These are phyloP conservation scores for Tachysurus vachellii DNA, from an alignment of 2,113 vertebrate genomes.

Conservation along the genomic window DNA sequence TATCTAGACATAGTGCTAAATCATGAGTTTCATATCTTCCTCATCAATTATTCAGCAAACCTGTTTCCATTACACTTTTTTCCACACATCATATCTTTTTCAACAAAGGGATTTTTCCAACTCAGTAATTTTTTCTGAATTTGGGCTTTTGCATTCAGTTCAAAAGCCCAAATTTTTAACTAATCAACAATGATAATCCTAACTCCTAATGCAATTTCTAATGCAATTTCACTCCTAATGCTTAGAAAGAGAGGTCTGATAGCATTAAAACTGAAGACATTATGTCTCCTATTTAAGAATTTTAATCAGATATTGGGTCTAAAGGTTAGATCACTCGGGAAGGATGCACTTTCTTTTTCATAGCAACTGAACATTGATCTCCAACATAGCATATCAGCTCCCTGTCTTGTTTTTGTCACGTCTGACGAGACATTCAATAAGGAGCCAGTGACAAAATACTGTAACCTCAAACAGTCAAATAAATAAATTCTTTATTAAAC, in stretches of 20 bases:
- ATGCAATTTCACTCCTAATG: too few relatives aligned
- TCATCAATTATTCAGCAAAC: not conserved
- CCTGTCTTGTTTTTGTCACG: not conserved
- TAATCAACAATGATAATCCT: not conserved
- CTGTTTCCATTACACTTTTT: not conserved
- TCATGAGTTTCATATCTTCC: not conserved
- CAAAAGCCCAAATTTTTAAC: not conserved
- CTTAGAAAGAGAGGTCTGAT: too few relatives aligned
- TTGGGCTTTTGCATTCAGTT: not conserved
- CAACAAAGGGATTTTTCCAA: not conserved
- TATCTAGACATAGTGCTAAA: not conserved
- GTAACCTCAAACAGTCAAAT: not conserved
- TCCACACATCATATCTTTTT: not conserved
- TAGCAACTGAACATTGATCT: not conserved
- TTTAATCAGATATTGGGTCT: not conserved
- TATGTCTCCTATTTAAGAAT: not conserved
- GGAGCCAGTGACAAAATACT: not conserved
- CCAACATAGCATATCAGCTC: not conserved
- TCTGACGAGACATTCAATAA: not conserved
- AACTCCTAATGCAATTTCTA: not conserved
- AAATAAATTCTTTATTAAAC: not conserved
- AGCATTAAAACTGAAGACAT: not conserved
- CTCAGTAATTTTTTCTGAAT: not conserved
- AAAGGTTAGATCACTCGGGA: not conserved
- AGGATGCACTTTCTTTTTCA: not conserved